Evolutionary conservation across 2,888 invertebrate genomes (phyloP), one percentile per base, ranked within the genome.

Genomic region (Icerya purchasi): DNA sequence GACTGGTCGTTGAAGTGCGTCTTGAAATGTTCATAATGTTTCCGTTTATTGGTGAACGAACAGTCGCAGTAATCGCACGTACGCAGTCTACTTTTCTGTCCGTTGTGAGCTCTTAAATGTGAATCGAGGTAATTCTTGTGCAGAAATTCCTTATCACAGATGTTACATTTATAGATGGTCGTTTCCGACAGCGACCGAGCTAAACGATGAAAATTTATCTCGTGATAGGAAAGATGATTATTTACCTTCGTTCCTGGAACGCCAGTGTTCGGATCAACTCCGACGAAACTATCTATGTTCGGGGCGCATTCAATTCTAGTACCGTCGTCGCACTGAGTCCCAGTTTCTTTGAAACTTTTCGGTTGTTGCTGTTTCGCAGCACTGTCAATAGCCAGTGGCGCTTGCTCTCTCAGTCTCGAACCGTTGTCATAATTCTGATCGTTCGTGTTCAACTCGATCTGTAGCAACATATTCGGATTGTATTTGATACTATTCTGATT

Each of bases 1-100:
- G 56, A 56, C 49, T 36, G 56, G 22, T 56, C 56, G 36, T 49
- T 56, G 22, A 56, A 56, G 21, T 56, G 56, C 1, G 56, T 56
- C 22, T 56, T 56, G 22, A 56, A 56, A 21, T 56, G 56, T 14
- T 36, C 22, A n/a, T 56, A 56, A 36, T 50, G 50, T 50, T 56
- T 56, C 50, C 56, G 22, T 50, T 56, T 56, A 21, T 50, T 56
- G 20, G 56, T 36, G 22, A 56, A 56, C 8, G 56, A 14, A 18
- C 19, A 50, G 18, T 56, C 56, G 50, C 56, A 56, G 50, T 56
- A 56, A 21, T 56, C 56, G 50, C 56, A 56, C 3, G 21, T 25
- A n/a, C 56, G 49, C 14, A 22, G 8, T 21, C 50, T 56, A 19
- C 50, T 50, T 20, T 50, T 2, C 50, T 56, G 56, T 5, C 50